Evolutionary conservation across 2,888 invertebrate genomes (phyloP).

Genomic region (Brachyopa scutellaris): DNA sequence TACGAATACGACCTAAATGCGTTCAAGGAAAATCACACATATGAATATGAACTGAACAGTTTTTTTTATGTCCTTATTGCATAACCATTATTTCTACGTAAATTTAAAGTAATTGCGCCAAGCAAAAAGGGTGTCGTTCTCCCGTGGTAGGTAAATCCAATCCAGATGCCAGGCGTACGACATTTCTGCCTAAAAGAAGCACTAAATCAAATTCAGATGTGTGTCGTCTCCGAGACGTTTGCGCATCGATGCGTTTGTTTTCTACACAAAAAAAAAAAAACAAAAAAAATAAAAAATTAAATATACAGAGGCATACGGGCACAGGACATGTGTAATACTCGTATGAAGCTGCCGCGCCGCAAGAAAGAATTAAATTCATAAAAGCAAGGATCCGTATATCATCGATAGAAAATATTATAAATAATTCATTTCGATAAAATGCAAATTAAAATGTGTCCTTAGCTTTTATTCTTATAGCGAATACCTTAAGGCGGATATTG

Average conservation of each 20-base stretch:
- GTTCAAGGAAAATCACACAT: conserved; percentile 63
- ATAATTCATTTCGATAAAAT: conserved; percentile 68
- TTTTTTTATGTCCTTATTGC: conserved; percentile 55
- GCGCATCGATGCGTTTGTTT: conserved; percentile 58
- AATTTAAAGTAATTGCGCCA: conserved; percentile 69
- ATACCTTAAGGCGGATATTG: too few relatives aligned
- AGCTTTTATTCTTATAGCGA: too few relatives aligned
- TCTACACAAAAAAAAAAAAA: too few relatives aligned
- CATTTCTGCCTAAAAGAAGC: conserved; percentile 62
- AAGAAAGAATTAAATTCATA: conserved; percentile 67
- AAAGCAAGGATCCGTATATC: conserved; percentile 56
- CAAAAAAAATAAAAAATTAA: too few relatives aligned
- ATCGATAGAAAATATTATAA: conserved; percentile 60
- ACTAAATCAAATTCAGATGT: conserved; percentile 72
- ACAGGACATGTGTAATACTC: neutral
- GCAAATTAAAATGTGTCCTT: conserved; percentile 52
- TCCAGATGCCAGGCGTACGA: conserved; percentile 30
- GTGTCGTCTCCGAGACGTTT: conserved; percentile 34
- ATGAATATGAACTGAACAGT: conserved; percentile 37
- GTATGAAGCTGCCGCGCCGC: conserved; percentile 58
- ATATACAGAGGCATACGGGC: too few relatives aligned
- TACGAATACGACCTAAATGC: conserved; percentile 21
- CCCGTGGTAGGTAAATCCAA: neutral
- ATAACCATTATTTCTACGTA: conserved; percentile 68
- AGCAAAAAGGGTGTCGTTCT: conserved; percentile 47